Evolutionary conservation across 1,140 invertebrate species (phyloP), one percentile per base, ranked within the genome.

Genomic region (Armadillidium nasatum): DNA sequence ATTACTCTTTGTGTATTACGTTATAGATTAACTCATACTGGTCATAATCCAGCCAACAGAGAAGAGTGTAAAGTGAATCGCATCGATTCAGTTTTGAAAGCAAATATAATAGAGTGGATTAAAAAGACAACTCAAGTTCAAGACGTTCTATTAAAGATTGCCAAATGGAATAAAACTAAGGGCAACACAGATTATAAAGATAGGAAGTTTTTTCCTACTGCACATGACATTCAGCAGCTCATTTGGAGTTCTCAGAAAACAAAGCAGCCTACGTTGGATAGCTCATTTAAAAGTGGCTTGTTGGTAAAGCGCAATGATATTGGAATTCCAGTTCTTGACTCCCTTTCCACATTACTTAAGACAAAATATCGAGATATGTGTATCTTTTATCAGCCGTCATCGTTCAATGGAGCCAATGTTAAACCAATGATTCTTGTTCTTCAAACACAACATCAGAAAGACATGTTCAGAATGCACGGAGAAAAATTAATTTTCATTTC

Each of bases 21-120:
- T 10, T 72, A 33, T 11, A 45, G 76, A 10, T 72, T 78, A 22
- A 19, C 54, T 50, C 76, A 78, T 44, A 78, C 44, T 43, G 76
- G 76, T 3, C 76, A 78, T 67, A 73, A 78, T 66, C 76, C 76
- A 21, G 74, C 66, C 23, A 78, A 78, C 69, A 71, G 76, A 68
- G 76, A 78, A 46, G 76, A 78, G 43, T 78, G 72, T 15, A 74
- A 50, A 33, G 23, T 78, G 43, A 78, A 73, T 54, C 73, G 76
- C 21, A 78, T 78, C 71, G 76, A 78, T 66, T 46, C 60, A 9
- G 45, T 66, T 0, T 50, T 78, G 11, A 74, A 60, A n/a, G 23
- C 74, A 44, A 46, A 74, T 43, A 78, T 78, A 22, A 69, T 74
- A 44, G 44, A 21, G 10, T 46, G 66, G 11, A 54, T 78, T 15